phyloP scores from a whole-genome alignment of 2,113 vertebrate species.

The Theristicus caerulescens region DNA sequence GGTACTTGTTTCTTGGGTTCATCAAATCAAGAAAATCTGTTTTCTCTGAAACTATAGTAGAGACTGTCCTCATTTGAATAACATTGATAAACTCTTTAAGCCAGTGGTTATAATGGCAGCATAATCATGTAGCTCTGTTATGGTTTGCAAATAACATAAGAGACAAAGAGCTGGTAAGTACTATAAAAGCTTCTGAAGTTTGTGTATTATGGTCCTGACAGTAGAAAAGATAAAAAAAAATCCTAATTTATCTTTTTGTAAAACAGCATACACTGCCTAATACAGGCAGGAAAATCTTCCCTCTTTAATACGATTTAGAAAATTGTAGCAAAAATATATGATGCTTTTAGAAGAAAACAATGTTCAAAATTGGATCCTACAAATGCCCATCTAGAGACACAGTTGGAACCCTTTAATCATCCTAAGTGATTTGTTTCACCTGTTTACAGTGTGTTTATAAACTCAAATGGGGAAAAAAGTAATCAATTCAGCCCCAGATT shows the following conservation, averaged over 20 bases:
- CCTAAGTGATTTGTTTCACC: conserved; percentile 12
- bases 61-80: not conserved
- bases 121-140: not conserved
- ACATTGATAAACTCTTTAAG: not conserved
- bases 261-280: not conserved
- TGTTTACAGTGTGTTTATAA: not conserved
- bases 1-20: not conserved
- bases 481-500: not conserved
- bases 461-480: not conserved
- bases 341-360: not conserved
- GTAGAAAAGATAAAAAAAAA: not conserved
- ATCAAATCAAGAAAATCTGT: not conserved
- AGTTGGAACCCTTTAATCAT: conserved; percentile 30
- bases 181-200: not conserved
- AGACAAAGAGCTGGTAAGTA: not conserved
- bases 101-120: not conserved
- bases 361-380: not conserved
- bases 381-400: not conserved
- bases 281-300: not conserved
- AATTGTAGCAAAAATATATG: not conserved
- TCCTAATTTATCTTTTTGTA: not conserved
- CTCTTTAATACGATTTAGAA: not conserved
- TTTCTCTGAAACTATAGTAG: not conserved
- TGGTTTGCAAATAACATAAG: not conserved
- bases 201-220: not conserved